phyloP scores from a whole-genome alignment of 30 jellyfish, hydroid and myxozoan genomes.

The Aurelia sp. region DNA sequence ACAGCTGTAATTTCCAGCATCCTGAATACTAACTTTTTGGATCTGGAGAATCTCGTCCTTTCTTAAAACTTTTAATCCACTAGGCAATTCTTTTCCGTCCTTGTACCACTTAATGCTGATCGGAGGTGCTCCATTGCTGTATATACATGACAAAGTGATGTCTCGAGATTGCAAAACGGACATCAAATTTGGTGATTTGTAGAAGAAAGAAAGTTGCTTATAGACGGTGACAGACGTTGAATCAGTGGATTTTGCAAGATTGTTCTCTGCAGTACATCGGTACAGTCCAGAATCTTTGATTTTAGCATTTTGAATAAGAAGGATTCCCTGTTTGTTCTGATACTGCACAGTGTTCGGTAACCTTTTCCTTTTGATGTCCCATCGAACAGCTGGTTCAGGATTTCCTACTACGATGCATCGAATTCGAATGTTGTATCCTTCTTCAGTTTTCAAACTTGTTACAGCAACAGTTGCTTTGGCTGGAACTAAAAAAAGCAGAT shows the following conservation, averaged over 20 bases:
- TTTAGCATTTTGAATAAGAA: background rate
- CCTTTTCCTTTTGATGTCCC: background rate
- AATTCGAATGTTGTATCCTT: constrained; percentile 21
- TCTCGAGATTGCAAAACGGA: background rate
- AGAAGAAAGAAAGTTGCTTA: constrained; percentile 12
- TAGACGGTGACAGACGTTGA: background rate
- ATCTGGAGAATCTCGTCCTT: constrained; percentile 1
- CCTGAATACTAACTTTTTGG: background rate
- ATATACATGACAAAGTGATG: constrained; percentile 7
- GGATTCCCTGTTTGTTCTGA: background rate
- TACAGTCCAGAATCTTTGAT: constrained; percentile 32
- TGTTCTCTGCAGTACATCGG: constrained; percentile 42
- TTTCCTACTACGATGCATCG: constrained; percentile 34
- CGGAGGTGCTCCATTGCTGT: constrained; percentile 30
- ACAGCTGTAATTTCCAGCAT: constrained; percentile 19
- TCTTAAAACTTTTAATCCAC: background rate
- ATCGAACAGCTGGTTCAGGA: constrained; percentile 15
- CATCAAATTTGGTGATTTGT: background rate
- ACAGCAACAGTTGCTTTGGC: constrained; percentile 41
- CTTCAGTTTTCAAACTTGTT: constrained; percentile 24
- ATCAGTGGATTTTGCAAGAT: constrained; percentile 7
- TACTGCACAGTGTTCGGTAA: background rate
- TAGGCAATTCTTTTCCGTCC: constrained; percentile 4
- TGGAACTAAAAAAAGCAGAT: background rate
- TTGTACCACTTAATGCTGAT: constrained; percentile 12